Evolutionary conservation across 2,888 invertebrate genomes (phyloP), one percentile per base, ranked within the genome.

Genomic region (Blomia tropicalis): DNA sequence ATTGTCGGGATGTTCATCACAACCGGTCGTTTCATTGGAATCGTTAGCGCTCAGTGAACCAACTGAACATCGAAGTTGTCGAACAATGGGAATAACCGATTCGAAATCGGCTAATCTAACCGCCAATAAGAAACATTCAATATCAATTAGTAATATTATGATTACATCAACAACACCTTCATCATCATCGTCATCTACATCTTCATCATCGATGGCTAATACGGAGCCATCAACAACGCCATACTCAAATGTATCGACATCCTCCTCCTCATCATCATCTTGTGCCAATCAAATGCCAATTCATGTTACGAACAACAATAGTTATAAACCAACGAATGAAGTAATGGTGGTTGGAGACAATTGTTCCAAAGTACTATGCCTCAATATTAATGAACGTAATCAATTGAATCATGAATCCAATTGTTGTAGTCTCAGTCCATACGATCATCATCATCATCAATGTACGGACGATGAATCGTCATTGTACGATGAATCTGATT

Each of bases 21-120:
- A 60, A 29, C 62, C 62, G 4, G 64, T 58, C 2, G 56, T 64
- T 1, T 64, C 64, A 5, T 30, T 64, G 30, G 64, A 64, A 58
- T 62, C 61, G 14, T 51, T 64, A 23, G 58, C 64, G 7, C 32
- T 62, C 29, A 62, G 62, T 41, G 62, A 62, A 54, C 62, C 62
- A 29, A 62, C 32, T 32, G 54, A 62, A 22, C 54, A 54, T 27
- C 11, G 54, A 54, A 54, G 54, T 19, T 25, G 25, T 27, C 11
- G 25, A 5, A 7, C 5, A 19, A 2, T 11, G 11, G 3, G 23
- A 19, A n/a, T n/a, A n/a, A 3, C 47, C 2, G 22, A 2, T 2
- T 3, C 2, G 2, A 56, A 56, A 25, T 31, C 56, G 2, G 22
- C 22, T 7, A 31, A 56, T 29, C 7, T 56, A 30, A 44, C 7